phyloP scores from a whole-genome alignment of 2,888 invertebrate genomes.

The Pandemis cinnamomeana region DNA sequence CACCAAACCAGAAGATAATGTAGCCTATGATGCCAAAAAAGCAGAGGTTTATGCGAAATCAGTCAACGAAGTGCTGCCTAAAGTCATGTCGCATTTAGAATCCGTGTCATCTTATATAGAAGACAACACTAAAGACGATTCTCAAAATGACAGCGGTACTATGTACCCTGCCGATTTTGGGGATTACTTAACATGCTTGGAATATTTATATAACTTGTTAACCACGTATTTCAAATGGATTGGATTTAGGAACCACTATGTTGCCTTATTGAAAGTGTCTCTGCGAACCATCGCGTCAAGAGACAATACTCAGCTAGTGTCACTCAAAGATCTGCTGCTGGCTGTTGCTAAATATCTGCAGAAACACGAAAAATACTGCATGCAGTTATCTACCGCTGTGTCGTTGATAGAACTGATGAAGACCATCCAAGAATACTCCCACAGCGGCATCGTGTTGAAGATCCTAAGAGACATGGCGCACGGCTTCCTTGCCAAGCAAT shows the following conservation, averaged over 20 bases:
- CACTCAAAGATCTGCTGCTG: slow-evolving; percentile 67
- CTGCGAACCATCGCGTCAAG: slow-evolving; percentile 68
- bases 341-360: slow-evolving; percentile 71
- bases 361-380: slow-evolving; percentile 78
- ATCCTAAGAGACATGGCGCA: slow-evolving; percentile 74
- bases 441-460: slow-evolving; percentile 68
- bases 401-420: slow-evolving; percentile 81
- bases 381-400: slow-evolving; percentile 83
- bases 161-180: slow-evolving; percentile 58
- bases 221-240: slow-evolving; percentile 86
- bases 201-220: slow-evolving; percentile 82
- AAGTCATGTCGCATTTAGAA: slow-evolving; percentile 65
- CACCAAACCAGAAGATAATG: slow-evolving; percentile 59
- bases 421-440: slow-evolving; percentile 74
- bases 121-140: slow-evolving; percentile 50
- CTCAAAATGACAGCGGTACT: slow-evolving; percentile 56
- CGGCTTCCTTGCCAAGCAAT: slow-evolving; percentile 86
- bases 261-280: slow-evolving; percentile 67
- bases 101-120: slow-evolving; percentile 62
- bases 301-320: slow-evolving; percentile 57
- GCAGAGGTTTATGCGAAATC: slow-evolving; percentile 68
- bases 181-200: slow-evolving; percentile 76
- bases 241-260: slow-evolving; percentile 82
- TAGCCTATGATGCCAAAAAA: slow-evolving; percentile 62
- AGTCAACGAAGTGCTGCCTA: slow-evolving; percentile 64